Evolutionary conservation across 2,797 vertebrate genomes (phyloP).

Genomic region (Bucorvus abyssinicus): DNA sequence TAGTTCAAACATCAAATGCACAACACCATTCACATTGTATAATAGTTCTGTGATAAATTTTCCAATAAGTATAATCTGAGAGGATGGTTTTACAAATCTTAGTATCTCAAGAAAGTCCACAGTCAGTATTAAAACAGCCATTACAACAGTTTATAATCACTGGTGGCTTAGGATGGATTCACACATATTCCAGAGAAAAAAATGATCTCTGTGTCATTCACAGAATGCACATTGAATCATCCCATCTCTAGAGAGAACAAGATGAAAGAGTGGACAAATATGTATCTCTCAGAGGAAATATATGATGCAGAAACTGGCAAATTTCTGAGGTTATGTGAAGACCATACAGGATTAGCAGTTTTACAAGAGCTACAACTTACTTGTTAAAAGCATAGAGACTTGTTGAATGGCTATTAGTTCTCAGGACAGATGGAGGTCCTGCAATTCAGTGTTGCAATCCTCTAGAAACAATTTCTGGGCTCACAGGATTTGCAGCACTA

Average conservation of each 20-base stretch:
- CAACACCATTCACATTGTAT: not conserved
- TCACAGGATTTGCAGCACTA: not conserved
- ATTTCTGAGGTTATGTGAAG: not conserved
- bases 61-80: not conserved
- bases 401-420: not conserved
- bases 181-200: not conserved
- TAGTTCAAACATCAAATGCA: not conserved
- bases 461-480: not conserved
- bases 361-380: not conserved
- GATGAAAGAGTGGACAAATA: not conserved
- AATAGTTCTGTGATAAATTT: not conserved
- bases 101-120: not conserved
- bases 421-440: not conserved
- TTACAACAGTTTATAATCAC: not conserved
- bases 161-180: not conserved
- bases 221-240: not conserved
- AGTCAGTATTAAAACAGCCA: not conserved
- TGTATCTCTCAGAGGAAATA: not conserved
- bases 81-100: not conserved
- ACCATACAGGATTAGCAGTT: not conserved
- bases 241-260: not conserved
- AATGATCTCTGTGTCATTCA: not conserved
- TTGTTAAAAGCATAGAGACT: not conserved
- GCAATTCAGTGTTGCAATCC: not conserved
- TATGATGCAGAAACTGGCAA: not conserved